phyloP scores from a whole-genome alignment of 2,888 invertebrate genomes.

The Cantharis lateralis region DNA sequence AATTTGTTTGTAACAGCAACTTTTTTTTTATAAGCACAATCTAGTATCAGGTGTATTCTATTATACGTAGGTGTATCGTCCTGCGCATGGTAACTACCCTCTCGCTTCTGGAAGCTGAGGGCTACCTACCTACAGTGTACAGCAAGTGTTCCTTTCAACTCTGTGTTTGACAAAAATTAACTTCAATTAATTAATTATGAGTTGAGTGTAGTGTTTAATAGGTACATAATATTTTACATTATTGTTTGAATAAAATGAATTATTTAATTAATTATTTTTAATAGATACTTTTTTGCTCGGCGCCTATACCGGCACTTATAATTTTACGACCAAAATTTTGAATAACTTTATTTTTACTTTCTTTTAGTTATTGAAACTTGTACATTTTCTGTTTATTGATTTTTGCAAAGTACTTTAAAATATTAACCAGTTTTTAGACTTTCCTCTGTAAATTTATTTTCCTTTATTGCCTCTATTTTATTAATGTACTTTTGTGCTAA shows the following conservation, averaged over 20 bases:
- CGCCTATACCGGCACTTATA: not conserved
- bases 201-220: slow-evolving; percentile 8
- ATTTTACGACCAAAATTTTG: not conserved
- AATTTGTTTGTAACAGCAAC: slow-evolving; percentile 5
- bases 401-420: slow-evolving; percentile 19
- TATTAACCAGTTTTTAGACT: slow-evolving; percentile 22
- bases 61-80: slow-evolving; percentile 32
- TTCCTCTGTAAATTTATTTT: slow-evolving; percentile 16
- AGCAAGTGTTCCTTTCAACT: slow-evolving; percentile 35
- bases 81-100: slow-evolving; percentile 37
- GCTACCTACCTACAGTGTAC: slow-evolving; percentile 38
- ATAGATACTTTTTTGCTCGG: not conserved
- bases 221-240: not conserved
- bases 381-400: slow-evolving; percentile 19
- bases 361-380: not conserved
- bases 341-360: not conserved
- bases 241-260: slow-evolving; percentile 7
- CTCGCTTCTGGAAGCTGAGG: slow-evolving; percentile 34
- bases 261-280: not conserved
- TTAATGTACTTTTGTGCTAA: not conserved
- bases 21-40: slow-evolving; percentile 7
- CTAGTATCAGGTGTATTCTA: slow-evolving; percentile 21
- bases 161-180: slow-evolving; percentile 17
- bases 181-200: slow-evolving; percentile 22
- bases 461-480: slow-evolving; percentile 16